Conservation (phyloP, 1,140 invertebrate genomes). For the Drosophila fuyamai region DNA sequence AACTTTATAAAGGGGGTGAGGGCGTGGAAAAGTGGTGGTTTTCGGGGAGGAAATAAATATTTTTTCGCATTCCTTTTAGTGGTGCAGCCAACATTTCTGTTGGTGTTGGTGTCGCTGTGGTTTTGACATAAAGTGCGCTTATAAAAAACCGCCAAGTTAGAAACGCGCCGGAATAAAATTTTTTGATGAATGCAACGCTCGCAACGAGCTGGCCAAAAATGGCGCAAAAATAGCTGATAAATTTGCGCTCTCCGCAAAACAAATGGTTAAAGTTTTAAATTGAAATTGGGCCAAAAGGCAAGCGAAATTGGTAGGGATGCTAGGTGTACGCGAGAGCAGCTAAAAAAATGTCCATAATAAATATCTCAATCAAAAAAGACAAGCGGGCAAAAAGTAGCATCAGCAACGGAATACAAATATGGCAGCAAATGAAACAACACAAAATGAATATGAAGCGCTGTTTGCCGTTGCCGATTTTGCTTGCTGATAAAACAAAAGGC, state of each 20-base stretch:
- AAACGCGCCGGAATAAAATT: conserved; percentile 67
- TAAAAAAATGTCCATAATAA: conserved; percentile 70
- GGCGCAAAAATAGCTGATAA: conserved; percentile 77
- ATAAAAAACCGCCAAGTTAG: conserved; percentile 81
- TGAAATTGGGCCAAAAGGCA: conserved; percentile 77
- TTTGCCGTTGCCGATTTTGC: conserved; percentile 34
- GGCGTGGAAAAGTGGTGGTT: background rate
- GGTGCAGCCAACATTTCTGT: conserved; percentile 33
- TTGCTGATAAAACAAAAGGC: conserved; percentile 67
- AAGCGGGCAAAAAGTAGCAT: conserved; percentile 53
- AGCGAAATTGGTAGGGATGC: conserved; percentile 33
- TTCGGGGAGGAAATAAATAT: conserved; percentile 49
- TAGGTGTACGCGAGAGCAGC: conserved; percentile 11
- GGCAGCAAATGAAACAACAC: conserved; percentile 66
- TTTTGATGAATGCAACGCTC: conserved; percentile 77
- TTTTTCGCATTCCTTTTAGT: conserved; percentile 67
- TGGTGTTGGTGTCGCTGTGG: conserved; percentile 67
- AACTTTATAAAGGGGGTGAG: conserved; percentile 8
- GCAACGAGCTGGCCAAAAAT: conserved; percentile 52
- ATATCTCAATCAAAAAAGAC: conserved; percentile 79
- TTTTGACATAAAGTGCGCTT: conserved; percentile 82
- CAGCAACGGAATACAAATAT: conserved; percentile 65
- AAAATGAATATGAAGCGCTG: conserved; percentile 74
- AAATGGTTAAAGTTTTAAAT: conserved; percentile 81
- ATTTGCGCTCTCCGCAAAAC: conserved; percentile 68